Percentiles rank a stretch among this genome's conserved stretches.
phyloP scores from a whole-genome alignment of 1,140 invertebrate species.

The Drosophila dunni region DNA sequence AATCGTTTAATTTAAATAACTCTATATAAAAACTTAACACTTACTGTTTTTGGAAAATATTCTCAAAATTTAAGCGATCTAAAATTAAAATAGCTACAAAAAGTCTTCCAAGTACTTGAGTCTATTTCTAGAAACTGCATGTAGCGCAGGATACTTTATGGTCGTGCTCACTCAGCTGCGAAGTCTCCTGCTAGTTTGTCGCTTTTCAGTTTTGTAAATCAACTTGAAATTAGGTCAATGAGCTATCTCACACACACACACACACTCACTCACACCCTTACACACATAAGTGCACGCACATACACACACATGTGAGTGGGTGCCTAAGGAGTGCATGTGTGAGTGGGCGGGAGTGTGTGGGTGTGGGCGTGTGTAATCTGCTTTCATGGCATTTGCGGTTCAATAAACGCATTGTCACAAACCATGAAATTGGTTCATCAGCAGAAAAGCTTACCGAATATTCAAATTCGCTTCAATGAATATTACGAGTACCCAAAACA shows the following conservation, averaged over 20 bases:
- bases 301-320: neutral
- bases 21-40: no score
- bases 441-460: neutral
- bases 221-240: slow-evolving; percentile 79
- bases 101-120: no score
- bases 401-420: slow-evolving; percentile 63
- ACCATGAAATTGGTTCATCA: slow-evolving; percentile 42
- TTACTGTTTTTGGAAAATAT: no score
- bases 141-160: no score
- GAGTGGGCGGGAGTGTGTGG: neutral
- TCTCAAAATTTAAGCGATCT: no score
- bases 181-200: neutral
- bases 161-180: no score
- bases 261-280: neutral
- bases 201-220: slow-evolving; percentile 74
- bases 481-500: slow-evolving; percentile 2
- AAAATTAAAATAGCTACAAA: no score
- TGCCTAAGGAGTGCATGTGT: slow-evolving; percentile 15
- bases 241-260: slow-evolving; percentile 68
- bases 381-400: slow-evolving; percentile 56
- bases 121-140: no score
- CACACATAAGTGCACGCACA: slow-evolving; percentile 5
- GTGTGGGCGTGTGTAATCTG: slow-evolving; percentile 20
- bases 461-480: neutral
- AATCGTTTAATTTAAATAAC: no score